Evolutionary conservation across 2,888 invertebrate genomes (phyloP), one percentile per base, ranked within the genome.

Genomic region (Tortrix viridana): DNA sequence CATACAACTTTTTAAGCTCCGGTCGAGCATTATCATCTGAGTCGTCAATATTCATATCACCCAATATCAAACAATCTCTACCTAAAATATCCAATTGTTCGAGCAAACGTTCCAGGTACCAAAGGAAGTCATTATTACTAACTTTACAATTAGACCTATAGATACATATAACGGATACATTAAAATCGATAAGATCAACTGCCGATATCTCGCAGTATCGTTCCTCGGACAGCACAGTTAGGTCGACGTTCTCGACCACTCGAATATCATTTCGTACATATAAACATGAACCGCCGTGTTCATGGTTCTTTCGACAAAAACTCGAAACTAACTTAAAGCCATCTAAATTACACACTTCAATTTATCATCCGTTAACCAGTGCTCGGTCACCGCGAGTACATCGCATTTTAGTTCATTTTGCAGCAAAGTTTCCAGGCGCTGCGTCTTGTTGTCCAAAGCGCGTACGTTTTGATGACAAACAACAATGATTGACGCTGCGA

Each of bases 401-500:
- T 53, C 53, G 16, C 53, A 53, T n/a, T 41, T n/a, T 16, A 53
- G n/a, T n/a, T 53, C 53, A 9, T 43, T 43, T 4, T n/a, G 53
- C 5, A 53, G 22, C 16, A 53, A 9, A 4, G 43, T 0, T 16
- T 53, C 53, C 0, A 53, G 3, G 7, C 9, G 14, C 16, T 53
- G 53, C 6, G 53, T 53, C 20, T 53, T 41, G 43, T 53, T 53
- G 16, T 22, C 52, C 6, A 52, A 18, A 6, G 41, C 52, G n/a
- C 41, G 38, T 14, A 52, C 41, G 41, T 52, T 53, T 53, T 53
- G 53, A 5, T 53, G 53, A 16, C 53, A 53, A 1, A 53, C n/a
- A n/a, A n/a, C n/a, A n/a, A n/a, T n/a, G n/a, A n/a, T n/a, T n/a
- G n/a, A n/a, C n/a, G n/a, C n/a, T n/a, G n/a, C n/a, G n/a, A n/a